Base-by-base conservation (phyloP, 2,888 invertebrate genomes). In the Brenthis ino region DNA sequence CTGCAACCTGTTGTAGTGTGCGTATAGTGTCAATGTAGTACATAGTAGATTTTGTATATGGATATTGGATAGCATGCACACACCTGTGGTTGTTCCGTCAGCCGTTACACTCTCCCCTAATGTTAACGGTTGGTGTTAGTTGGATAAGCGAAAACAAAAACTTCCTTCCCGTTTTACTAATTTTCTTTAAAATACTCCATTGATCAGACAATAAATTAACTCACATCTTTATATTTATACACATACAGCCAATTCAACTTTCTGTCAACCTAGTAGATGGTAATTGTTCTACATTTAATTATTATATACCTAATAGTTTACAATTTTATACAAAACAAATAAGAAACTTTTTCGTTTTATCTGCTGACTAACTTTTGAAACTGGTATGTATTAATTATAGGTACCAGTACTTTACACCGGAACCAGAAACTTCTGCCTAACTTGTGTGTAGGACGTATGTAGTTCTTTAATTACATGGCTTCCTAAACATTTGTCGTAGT, bases 1-100 rank as follows among this genome's bases (percentile, higher is more conserved):
- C 76, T 77, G 79, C 80, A 79, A 77, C 79, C 72, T 76, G 75
- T 75, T 68, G 8, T 69, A 76, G 82, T 81, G 77, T 79, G 82
- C 70, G 79, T 79, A 67, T n/a, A 65, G 73, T 71, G 12, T 74
- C 61, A 68, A 68, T 75, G 76, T 75, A 74, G 74, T 71, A 28
- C 28, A 28, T 28, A 69, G 73, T 71, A 69, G 65, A 72, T 76
- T 72, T 71, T 73, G 74, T 76, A 60, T 74, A 74, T 70, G 72
- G 72, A 70, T 72, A 70, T 68, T 64, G 33, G 37, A 57, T 20
- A 55, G 57, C 71, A 70, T 69, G 67, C 70, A 74, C 76, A 77
- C 79, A 79, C 79, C 77, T 77, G 77, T 77, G 70, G 69, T 75
- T 63, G 60, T 73, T 75, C 75, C 76, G 75, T 77, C 77, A 76